These are phyloP conservation scores for Chascanopsetta lugubris DNA, from an alignment of 2,113 vertebrate species.

Conservation along the genomic window DNA sequence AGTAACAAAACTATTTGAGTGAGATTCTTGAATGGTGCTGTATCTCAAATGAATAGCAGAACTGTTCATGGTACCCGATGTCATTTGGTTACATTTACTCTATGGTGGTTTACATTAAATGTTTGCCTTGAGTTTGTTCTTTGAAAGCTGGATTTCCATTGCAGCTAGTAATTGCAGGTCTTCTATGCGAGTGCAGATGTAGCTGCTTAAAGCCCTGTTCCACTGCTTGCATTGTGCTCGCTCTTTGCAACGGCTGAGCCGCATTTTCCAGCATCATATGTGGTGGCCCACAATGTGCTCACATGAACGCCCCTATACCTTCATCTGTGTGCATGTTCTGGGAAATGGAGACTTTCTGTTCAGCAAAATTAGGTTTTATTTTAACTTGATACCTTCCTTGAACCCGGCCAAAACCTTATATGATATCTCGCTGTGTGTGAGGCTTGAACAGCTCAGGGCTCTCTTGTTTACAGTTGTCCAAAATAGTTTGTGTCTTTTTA, in stretches of 20 bases:
- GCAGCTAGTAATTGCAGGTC: conserved; percentile 62
- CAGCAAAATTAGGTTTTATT: conserved; percentile 7
- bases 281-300: conserved; percentile 10
- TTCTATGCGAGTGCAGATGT: conserved; percentile 56
- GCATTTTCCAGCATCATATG: conserved; percentile 40
- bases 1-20: conserved; percentile 55
- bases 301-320: not conserved
- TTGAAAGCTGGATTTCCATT: conserved; percentile 65
- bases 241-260: conserved; percentile 2
- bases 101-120: conserved; percentile 67
- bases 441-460: conserved; percentile 41
- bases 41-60: conserved; percentile 67
- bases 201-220: conserved; percentile 50
- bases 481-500: conserved; percentile 69
- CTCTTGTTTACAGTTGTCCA: conserved; percentile 61
- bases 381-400: conserved; percentile 27
- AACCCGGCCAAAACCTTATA: conserved; percentile 13
- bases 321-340: conserved; percentile 5
- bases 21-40: conserved; percentile 48
- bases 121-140: conserved; percentile 61
- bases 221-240: conserved; percentile 39
- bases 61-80: conserved; percentile 23
- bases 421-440: not conserved
- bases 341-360: not conserved
- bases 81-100: conserved; percentile 57